Conservation (phyloP, 2,888 invertebrate species). For the Sinelater perroti region DNA sequence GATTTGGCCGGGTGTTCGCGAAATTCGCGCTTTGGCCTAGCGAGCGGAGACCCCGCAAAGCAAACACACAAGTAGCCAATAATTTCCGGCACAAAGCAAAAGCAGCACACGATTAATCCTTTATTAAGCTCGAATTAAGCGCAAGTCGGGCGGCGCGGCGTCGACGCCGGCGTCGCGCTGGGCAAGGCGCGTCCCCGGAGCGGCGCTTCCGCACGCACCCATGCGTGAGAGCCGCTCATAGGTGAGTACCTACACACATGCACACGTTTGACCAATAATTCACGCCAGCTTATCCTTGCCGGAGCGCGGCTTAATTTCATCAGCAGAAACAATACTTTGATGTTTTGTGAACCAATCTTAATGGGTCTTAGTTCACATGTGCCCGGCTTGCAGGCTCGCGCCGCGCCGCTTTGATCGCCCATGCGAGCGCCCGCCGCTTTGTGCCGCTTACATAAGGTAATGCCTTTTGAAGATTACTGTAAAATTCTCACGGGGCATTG, state of each 20-base stretch:
- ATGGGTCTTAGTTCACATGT: constrained; percentile 45
- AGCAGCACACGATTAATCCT: constrained; percentile 19
- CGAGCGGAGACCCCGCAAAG: constrained; percentile 7
- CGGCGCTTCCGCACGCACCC: constrained; percentile 36
- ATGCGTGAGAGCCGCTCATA: constrained; percentile 41
- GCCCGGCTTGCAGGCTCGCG: constrained; percentile 27
- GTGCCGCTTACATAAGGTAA: constrained; percentile 29
- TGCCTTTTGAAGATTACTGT: constrained; percentile 38
- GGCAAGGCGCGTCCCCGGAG: constrained; percentile 19
- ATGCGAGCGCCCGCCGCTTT: constrained; percentile 25
- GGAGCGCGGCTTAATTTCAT: constrained; percentile 42
- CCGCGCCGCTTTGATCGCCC: constrained; percentile 34
- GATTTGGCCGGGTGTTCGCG: background rate
- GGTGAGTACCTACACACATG: constrained; percentile 40
- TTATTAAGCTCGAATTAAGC: constrained; percentile 26
- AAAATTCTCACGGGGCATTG: constrained; percentile 34
- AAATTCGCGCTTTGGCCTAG: constrained; percentile 6
- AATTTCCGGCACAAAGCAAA: constrained; percentile 22
- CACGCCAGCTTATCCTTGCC: constrained; percentile 44
- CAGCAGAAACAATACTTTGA: constrained; percentile 47
- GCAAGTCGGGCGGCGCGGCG: constrained; percentile 14
- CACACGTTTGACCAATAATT: constrained; percentile 48
- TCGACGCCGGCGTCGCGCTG: constrained; percentile 2
- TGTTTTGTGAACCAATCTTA: constrained; percentile 48
- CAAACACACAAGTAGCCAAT: constrained; percentile 22